Base-by-base conservation (phyloP, 2,797 vertebrate genomes). In the Malurus splendens region DNA sequence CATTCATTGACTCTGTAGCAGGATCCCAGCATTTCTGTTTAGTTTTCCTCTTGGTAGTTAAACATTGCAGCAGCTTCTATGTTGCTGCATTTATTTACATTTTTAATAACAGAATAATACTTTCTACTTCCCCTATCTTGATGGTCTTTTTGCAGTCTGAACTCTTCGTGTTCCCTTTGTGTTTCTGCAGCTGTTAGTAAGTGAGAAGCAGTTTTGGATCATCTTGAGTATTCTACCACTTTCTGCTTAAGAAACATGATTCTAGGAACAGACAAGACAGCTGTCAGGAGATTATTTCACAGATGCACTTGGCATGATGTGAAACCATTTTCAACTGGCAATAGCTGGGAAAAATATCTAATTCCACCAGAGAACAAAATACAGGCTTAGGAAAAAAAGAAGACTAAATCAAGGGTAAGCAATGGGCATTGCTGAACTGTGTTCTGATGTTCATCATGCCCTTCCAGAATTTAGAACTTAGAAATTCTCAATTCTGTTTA, bases 191-290 rank as follows among this genome's bases (percentile, higher is more conserved):
- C 64, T 92, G 42, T 87, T 62, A 75, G 62, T 45, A 86, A 92
- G 54, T 6, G 24, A 91, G 73, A 93, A 94, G 84, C 67, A 70
- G 57, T 64, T 87, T 65, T 81, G 80, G 90, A 93, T 60, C 7
- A 0, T 79, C 79, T 86, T 57, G 77, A 90, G 77, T 82, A 89
- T 85, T 92, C 84, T 85, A 85, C 68, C 73, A 66, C 74, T 90
- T 89, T 93, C 75, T 90, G 66, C 73, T 90, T 86, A 82, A 92
- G 86, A 95, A 91, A 90, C 70, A 64, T 62, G 50, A 89, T 82
- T 90, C 82, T 78, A 94, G 83, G 73, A 95, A 93, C 77, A 92
- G 71, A 88, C 75, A 90, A 89, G 81, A 80, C 87, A 82, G 68
- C 90, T 90, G 90, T 90, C 89, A 83, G 67, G 82, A 86, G 39